Evolutionary conservation across 2,113 vertebrate species (phyloP).

Genomic region (Petrocephalus microphthalmus): DNA sequence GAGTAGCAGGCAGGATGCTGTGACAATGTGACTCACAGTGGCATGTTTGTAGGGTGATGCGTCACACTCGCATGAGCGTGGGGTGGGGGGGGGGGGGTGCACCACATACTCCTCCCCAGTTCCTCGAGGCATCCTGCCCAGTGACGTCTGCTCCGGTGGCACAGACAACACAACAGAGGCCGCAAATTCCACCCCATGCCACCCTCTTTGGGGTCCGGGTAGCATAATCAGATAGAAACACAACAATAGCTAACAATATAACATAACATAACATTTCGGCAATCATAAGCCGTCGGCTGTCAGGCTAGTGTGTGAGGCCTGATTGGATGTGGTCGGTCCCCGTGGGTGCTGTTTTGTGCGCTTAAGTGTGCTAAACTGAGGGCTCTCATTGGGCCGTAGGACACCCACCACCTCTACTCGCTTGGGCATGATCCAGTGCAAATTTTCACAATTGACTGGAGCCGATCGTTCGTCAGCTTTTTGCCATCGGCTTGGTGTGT

Average conservation of each 20-base stretch:
- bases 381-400: not conserved
- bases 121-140: not conserved
- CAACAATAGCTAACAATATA: not conserved
- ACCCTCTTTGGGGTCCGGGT: not conserved
- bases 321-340: not conserved
- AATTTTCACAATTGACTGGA: not conserved
- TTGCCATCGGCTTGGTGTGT: not conserved
- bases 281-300: not conserved
- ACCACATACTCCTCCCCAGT: not conserved
- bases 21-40: not conserved
- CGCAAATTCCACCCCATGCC: not conserved
- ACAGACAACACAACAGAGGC: not conserved
- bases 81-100: not conserved
- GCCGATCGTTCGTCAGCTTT: not conserved
- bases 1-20: not conserved
- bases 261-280: not conserved
- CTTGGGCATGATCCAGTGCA: not conserved
- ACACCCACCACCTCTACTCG: not conserved
- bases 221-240: not conserved
- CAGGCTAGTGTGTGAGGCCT: not conserved
- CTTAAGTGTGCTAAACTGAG: not conserved
- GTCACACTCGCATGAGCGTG: not conserved
- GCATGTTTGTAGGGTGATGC: not conserved
- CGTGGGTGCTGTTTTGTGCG: not conserved
- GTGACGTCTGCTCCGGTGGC: not conserved